Conservation (phyloP, 1,140 invertebrate species). For the Lepidurus couesii region DNA sequence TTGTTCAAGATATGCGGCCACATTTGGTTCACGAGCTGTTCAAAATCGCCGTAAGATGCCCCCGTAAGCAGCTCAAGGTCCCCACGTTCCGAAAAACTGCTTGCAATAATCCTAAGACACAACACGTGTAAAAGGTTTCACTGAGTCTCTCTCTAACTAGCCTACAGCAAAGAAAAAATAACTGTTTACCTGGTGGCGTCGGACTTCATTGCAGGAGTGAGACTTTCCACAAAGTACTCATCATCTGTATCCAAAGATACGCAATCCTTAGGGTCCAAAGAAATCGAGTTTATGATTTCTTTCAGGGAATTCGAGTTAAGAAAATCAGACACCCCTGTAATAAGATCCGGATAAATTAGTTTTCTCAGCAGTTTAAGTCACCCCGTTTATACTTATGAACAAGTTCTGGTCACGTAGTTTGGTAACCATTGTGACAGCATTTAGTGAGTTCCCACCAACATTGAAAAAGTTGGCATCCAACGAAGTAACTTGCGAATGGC, state of each 20-base stretch:
- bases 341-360: not conserved
- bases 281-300: constrained; percentile 43
- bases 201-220: constrained; percentile 57
- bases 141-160: too few species aligned
- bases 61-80: constrained; percentile 69
- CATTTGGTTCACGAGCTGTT: constrained; percentile 55
- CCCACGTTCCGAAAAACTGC: constrained; percentile 75
- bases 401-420: constrained; percentile 67
- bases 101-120: constrained; percentile 62
- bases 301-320: constrained; percentile 47
- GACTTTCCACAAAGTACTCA: constrained; percentile 47
- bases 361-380: not conserved
- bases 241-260: not conserved
- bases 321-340: not conserved
- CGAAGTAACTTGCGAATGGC: constrained; percentile 22
- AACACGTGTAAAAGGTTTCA: too few species aligned
- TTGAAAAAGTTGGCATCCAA: constrained; percentile 69
- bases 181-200: constrained; percentile 52
- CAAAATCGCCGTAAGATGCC: constrained; percentile 60
- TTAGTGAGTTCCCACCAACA: constrained; percentile 79
- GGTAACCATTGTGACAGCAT: constrained; percentile 73
- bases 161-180: too few species aligned
- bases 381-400: constrained; percentile 54
- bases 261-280: not conserved
- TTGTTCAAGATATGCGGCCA: constrained; percentile 62